Percentiles rank a stretch among this genome's conserved stretches.
These are phyloP conservation scores for Lathronympha strigana DNA, from an alignment of 2,888 invertebrate genomes.

Conservation along the genomic window DNA sequence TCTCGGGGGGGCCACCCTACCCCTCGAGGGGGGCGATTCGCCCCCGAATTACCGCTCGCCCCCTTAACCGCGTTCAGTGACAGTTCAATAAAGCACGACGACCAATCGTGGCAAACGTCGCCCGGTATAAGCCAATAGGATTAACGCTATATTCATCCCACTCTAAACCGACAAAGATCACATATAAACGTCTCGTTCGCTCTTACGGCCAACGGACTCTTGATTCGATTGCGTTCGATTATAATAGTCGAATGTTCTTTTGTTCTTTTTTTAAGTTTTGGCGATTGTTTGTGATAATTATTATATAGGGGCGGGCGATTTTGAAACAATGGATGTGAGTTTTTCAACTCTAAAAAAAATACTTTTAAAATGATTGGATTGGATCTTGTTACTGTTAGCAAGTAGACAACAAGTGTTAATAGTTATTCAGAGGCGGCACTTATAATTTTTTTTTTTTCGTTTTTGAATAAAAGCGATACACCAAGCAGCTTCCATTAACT, in stretches of 20 bases:
- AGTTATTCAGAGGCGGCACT: no score
- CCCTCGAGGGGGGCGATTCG: constrained; percentile 61
- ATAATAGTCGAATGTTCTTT: constrained; percentile 78
- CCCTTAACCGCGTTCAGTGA: constrained; percentile 82
- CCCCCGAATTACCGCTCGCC: constrained; percentile 80
- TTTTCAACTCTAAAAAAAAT: background rate
- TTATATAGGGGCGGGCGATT: constrained; percentile 44
- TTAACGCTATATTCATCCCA: constrained; percentile 72
- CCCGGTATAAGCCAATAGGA: constrained; percentile 83
- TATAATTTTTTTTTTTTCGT: no score
- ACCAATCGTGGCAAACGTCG: constrained; percentile 84
- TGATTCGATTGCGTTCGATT: constrained; percentile 82
- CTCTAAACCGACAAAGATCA: constrained; percentile 47
- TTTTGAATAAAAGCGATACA: no score
- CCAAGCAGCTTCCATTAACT: no score
- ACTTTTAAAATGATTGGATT: no score
- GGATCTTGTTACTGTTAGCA: no score
- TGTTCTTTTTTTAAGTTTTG: constrained; percentile 70
- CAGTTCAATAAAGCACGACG: constrained; percentile 83
- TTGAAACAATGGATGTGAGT: background rate
- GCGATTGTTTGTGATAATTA: constrained; percentile 48
- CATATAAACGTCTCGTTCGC: constrained; percentile 59
- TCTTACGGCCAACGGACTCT: constrained; percentile 75
- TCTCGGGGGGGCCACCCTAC: constrained; percentile 51
- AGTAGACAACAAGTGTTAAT: no score